Conservation (phyloP, 2,797 vertebrate genomes). For the Xiphophorus birchmanni region DNA sequence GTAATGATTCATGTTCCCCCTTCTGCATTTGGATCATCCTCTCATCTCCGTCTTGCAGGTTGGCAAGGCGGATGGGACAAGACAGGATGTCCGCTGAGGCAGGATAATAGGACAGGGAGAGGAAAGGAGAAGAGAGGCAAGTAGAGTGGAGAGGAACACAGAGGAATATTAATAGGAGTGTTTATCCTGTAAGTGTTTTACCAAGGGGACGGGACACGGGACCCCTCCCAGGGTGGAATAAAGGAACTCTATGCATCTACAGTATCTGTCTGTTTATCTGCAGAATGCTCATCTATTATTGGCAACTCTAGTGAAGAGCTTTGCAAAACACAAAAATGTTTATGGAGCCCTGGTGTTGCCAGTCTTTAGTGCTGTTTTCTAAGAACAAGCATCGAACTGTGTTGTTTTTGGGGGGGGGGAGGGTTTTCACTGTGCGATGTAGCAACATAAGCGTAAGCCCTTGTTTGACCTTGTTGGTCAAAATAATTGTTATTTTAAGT, state of each 20-base stretch:
- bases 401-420: neutral
- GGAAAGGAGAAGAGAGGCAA: constrained; percentile 61
- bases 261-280: constrained; percentile 16
- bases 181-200: constrained; percentile 76
- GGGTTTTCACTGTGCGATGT: neutral
- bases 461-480: neutral
- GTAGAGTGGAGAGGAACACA: constrained; percentile 62
- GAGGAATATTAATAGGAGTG: constrained; percentile 83
- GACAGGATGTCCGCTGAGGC: constrained; percentile 76
- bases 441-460: neutral
- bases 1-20: constrained; percentile 80
- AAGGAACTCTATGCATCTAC: constrained; percentile 57
- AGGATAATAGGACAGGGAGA: constrained; percentile 74
- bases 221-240: constrained; percentile 62
- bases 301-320: neutral
- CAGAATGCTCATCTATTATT: neutral
- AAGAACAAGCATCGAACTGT: neutral
- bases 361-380: neutral
- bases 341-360: neutral
- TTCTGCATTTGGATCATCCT: constrained; percentile 71
- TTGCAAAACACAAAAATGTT: neutral
- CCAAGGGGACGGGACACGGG: constrained; percentile 62
- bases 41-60: constrained; percentile 73
- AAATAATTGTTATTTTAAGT: neutral
- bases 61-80: constrained; percentile 70